Conservation (phyloP, 92 coral and sea anemone species). For the Pocillopora meandrina region DNA sequence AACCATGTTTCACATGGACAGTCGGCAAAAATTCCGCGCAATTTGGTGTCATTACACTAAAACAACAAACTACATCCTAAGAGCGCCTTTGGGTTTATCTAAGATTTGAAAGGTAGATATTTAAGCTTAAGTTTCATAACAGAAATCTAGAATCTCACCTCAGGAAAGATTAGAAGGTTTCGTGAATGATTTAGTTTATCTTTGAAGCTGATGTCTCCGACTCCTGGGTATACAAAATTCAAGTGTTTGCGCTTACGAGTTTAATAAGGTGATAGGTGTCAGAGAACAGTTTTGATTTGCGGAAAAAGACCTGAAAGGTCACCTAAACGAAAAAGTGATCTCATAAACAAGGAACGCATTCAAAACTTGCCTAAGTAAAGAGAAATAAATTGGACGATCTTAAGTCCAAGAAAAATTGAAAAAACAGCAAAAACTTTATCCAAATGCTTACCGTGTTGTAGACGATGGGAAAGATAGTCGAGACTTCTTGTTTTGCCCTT, state of each 20-base stretch:
- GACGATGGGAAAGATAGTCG: neutral
- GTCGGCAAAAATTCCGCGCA: constrained; percentile 10
- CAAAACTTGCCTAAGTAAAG: neutral
- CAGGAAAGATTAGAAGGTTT: constrained; percentile 73
- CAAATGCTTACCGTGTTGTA: constrained; percentile 9
- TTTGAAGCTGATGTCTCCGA: constrained; percentile 44
- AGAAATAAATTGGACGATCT: neutral
- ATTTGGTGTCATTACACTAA: constrained; percentile 53
- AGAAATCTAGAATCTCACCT: constrained; percentile 69
- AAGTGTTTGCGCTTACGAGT: constrained; percentile 51
- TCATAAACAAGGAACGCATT: constrained; percentile 14
- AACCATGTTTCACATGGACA: neutral
- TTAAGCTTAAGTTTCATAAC: constrained; percentile 84
- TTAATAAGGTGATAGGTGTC: constrained; percentile 35
- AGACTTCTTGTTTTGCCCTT: neutral
- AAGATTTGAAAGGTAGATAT: constrained; percentile 78
- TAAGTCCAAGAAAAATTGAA: neutral
- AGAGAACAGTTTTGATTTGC: constrained; percentile 25
- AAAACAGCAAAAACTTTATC: neutral
- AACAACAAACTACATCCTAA: constrained; percentile 50
- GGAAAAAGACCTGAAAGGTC: constrained; percentile 34
- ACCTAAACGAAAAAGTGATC: constrained; percentile 23
- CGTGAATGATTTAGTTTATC: constrained; percentile 61
- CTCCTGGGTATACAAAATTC: constrained; percentile 39
- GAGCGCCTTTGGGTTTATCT: constrained; percentile 64